Percentiles rank a stretch among this genome's conserved stretches.
phyloP scores from a whole-genome alignment of 2,888 invertebrate species.

The Oxytorus armatus region DNA sequence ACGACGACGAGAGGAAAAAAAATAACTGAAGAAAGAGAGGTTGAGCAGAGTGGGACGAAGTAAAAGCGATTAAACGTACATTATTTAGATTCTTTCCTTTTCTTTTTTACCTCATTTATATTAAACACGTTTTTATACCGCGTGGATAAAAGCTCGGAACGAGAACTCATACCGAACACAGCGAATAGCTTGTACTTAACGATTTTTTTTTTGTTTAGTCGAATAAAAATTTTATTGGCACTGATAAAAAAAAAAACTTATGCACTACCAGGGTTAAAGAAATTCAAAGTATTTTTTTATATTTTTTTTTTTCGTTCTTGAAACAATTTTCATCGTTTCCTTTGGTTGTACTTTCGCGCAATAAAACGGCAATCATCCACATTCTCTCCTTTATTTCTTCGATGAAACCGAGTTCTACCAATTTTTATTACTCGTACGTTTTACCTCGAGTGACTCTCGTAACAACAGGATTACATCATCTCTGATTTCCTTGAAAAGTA shows the following conservation, averaged over 20 bases:
- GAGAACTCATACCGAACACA: slow-evolving; percentile 30
- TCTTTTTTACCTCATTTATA: slow-evolving; percentile 14
- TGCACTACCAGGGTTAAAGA: no score
- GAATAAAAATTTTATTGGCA: slow-evolving; percentile 39
- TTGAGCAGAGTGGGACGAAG: slow-evolving; percentile 34
- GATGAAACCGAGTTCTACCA: not conserved
- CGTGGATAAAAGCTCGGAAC: slow-evolving; percentile 7
- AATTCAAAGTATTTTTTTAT: not conserved
- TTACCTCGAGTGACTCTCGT: slow-evolving; percentile 19
- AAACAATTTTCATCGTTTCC: slow-evolving; percentile 4
- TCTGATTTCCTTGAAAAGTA: slow-evolving; percentile 35
- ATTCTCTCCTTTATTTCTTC: not conserved
- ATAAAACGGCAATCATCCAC: not conserved
- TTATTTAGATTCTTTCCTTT: slow-evolving; percentile 49
- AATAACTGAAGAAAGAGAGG: slow-evolving; percentile 3
- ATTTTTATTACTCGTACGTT: slow-evolving; percentile 17
- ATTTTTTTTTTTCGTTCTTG: no score
- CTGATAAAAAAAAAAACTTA: slow-evolving; percentile 8
- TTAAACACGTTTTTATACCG: slow-evolving; percentile 23
- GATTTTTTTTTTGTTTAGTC: slow-evolving; percentile 18
- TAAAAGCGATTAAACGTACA: slow-evolving; percentile 63
- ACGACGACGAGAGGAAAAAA: slow-evolving; percentile 33
- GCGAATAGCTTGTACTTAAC: slow-evolving; percentile 25
- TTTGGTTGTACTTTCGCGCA: no score
- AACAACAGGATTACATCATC: slow-evolving; percentile 49